Conservation (phyloP, 1,140 invertebrate species). For the Gonioctena quinquepunctata region DNA sequence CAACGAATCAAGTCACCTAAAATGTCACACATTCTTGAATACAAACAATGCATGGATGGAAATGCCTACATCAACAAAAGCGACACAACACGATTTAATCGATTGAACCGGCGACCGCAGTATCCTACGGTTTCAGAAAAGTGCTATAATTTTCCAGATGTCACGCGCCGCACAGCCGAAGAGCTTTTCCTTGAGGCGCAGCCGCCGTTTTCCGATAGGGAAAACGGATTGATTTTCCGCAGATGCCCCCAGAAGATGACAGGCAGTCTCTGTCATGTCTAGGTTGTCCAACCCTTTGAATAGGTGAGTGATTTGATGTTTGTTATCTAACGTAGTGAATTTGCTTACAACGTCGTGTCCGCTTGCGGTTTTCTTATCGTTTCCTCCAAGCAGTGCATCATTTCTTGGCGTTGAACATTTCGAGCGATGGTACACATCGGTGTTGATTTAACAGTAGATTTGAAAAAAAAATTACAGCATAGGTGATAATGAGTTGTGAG, state of each 20-base stretch:
- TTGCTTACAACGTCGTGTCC: not conserved
- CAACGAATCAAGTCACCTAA: not conserved
- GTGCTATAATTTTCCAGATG: not conserved
- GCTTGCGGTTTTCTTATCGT: not conserved
- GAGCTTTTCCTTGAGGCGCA: not conserved
- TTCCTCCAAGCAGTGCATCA: no score
- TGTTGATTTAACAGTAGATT: not conserved
- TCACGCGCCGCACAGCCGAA: not conserved
- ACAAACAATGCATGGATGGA: not conserved
- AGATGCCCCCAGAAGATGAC: slow-evolving; percentile 1
- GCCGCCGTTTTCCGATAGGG: not conserved
- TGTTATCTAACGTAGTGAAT: not conserved
- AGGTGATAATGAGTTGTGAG: not conserved
- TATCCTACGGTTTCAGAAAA: not conserved
- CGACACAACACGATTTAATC: not conserved
- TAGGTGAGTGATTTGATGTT: not conserved
- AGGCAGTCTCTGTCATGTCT: not conserved
- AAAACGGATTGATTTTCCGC: slow-evolving; percentile 1
- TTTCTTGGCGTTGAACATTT: no score
- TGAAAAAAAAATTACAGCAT: not conserved
- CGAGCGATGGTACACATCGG: no score
- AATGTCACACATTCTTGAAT: not conserved
- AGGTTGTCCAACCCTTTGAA: not conserved
- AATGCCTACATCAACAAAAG: not conserved
- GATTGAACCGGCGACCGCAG: not conserved